Percentiles rank a stretch among this genome's conserved stretches.
These are phyloP conservation scores for Dione juno DNA, from an alignment of 2,888 invertebrate genomes.

Conservation along the genomic window DNA sequence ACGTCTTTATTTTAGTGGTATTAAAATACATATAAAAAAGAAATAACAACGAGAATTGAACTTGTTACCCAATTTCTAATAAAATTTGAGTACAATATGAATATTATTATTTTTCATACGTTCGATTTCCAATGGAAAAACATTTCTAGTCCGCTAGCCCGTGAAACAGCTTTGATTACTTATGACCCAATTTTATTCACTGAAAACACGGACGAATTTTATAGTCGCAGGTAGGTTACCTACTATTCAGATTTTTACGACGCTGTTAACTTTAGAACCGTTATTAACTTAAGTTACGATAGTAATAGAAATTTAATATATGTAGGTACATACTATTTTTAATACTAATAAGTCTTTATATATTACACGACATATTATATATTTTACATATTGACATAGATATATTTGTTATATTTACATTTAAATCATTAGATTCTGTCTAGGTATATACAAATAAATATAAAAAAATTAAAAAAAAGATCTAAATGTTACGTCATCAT, in stretches of 20 bases:
- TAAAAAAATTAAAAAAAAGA: too few relatives aligned
- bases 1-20: too few relatives aligned
- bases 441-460: too few relatives aligned
- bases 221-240: constrained; percentile 3
- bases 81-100: neutral
- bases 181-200: constrained; percentile 19
- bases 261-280: constrained; percentile 9
- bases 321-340: neutral
- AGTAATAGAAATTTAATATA: neutral
- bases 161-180: constrained; percentile 18
- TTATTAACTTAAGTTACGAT: constrained; percentile 1
- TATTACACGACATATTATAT: too few relatives aligned
- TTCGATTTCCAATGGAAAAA: constrained; percentile 6
- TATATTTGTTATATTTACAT: too few relatives aligned
- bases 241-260: constrained; percentile 21
- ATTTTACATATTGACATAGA: too few relatives aligned
- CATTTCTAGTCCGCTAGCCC: neutral
- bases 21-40: neutral
- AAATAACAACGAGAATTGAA: neutral
- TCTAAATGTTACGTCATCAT: too few relatives aligned
- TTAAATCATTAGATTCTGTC: too few relatives aligned
- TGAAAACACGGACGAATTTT: constrained; percentile 11
- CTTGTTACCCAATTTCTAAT: neutral
- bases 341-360: too few relatives aligned
- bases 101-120: constrained; percentile 10